phyloP scores from a whole-genome alignment of 2,113 vertebrate species.

The Notarius lentiginosus region DNA sequence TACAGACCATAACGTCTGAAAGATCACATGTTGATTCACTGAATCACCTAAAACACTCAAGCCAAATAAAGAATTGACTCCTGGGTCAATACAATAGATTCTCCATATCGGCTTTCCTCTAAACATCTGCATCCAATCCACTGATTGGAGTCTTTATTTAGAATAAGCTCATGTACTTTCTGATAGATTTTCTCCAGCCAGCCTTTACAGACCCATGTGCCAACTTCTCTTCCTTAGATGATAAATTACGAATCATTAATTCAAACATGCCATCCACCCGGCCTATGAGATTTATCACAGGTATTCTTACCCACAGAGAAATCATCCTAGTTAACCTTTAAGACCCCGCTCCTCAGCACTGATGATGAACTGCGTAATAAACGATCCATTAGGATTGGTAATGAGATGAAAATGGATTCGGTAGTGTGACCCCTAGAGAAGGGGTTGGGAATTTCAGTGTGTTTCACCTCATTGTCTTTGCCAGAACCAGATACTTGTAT shows the following conservation, averaged over 20 bases:
- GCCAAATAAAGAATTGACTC: constrained; percentile 43
- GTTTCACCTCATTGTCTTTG: neutral
- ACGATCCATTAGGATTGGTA: constrained; percentile 59
- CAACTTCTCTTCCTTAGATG: constrained; percentile 55
- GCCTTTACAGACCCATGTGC: constrained; percentile 10
- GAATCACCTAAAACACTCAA: constrained; percentile 54
- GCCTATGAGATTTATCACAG: constrained; percentile 66
- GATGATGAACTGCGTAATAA: constrained; percentile 72
- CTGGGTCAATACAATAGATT: constrained; percentile 40
- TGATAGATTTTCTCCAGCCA: constrained; percentile 55
- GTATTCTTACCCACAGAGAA: constrained; percentile 61
- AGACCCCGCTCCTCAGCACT: constrained; percentile 60
- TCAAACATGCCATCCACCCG: constrained; percentile 61
- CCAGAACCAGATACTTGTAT: neutral
- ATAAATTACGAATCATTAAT: constrained; percentile 70
- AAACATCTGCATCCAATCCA: constrained; percentile 26
- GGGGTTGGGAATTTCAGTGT: constrained; percentile 5
- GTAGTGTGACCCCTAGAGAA: constrained; percentile 54
- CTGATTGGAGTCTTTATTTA: constrained; percentile 16
- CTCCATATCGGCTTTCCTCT: neutral
- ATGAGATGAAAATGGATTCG: constrained; percentile 70
- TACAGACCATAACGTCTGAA: neutral
- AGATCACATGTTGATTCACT: constrained; percentile 41
- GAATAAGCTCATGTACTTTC: constrained; percentile 47
- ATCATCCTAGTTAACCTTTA: constrained; percentile 71